phyloP scores from a whole-genome alignment of 2,888 invertebrate genomes.

The Oasisia sp. region DNA sequence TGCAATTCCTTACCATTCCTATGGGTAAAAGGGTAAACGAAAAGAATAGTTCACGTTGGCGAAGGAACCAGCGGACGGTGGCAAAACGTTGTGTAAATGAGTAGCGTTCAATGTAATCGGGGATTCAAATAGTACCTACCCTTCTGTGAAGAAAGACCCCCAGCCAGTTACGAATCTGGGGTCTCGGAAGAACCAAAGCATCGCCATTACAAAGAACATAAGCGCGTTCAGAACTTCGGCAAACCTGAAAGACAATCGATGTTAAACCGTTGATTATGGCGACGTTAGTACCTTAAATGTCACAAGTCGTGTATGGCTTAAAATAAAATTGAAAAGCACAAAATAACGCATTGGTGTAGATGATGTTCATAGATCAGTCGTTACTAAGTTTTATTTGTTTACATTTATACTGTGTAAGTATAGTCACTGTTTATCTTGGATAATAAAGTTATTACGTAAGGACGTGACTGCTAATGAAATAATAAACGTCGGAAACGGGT shows the following conservation, averaged over 20 bases:
- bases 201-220: constrained; percentile 49
- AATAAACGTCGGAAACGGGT: too few relatives aligned
- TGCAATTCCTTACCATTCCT: too few relatives aligned
- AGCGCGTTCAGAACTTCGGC: constrained; percentile 51
- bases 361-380: not conserved
- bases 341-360: not conserved
- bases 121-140: not conserved
- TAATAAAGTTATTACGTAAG: too few relatives aligned
- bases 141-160: constrained; percentile 30
- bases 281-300: not conserved
- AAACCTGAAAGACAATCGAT: constrained; percentile 48
- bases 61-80: too few relatives aligned
- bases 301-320: not conserved
- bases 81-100: not conserved
- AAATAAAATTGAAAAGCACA: not conserved
- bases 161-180: constrained; percentile 53
- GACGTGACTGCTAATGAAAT: too few relatives aligned
- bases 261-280: not conserved
- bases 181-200: constrained; percentile 55
- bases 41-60: too few relatives aligned
- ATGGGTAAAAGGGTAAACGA: too few relatives aligned
- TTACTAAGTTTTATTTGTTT: not conserved
- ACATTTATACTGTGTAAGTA: not conserved
- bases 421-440: not conserved
- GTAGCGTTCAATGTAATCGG: not conserved